Percentiles rank a stretch among this genome's conserved stretches.
These are phyloP conservation scores for Xenentodon cancila DNA, from an alignment of 2,797 vertebrate species.

Conservation along the genomic window DNA sequence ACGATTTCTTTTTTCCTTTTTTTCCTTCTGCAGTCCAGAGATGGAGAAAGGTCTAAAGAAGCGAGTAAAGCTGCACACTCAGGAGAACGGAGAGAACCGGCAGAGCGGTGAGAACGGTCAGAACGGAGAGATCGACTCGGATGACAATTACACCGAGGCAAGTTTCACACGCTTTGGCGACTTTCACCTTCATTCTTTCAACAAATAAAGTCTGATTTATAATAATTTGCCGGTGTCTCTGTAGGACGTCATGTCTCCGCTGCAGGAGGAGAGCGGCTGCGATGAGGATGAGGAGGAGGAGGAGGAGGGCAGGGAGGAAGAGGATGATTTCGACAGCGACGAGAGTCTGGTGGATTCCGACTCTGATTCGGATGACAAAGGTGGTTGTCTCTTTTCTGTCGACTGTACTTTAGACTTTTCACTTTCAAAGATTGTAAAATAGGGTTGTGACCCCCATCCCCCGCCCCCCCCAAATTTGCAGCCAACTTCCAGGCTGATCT, in stretches of 20 bases:
- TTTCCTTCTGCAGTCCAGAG: conserved; percentile 83
- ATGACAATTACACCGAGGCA: conserved; percentile 89
- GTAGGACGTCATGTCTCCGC: conserved; percentile 80
- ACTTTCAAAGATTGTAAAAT: neutral
- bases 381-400: conserved; percentile 66
- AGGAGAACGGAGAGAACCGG: conserved; percentile 81
- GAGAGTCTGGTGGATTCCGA: conserved; percentile 95
- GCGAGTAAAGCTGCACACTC: conserved; percentile 85
- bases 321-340: conserved; percentile 89
- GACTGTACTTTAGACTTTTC: too few species aligned
- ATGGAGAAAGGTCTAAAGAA: conserved; percentile 93
- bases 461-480: conserved; percentile 33
- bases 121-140: conserved; percentile 89
- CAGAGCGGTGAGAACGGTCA: conserved; percentile 81
- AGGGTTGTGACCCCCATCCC: neutral
- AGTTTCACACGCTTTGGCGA: neutral
- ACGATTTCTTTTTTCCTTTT: neutral
- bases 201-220: conserved; percentile 4
- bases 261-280: conserved; percentile 95
- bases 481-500: conserved; percentile 94
- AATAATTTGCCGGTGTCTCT: conserved; percentile 19
- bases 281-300: conserved; percentile 89
- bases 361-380: conserved; percentile 95
- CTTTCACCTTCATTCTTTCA: neutral
- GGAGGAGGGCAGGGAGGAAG: conserved; percentile 88